These are phyloP conservation scores for Crotalus helleri DNA, from an alignment of 2,113 vertebrate genomes.

Conservation along the genomic window DNA sequence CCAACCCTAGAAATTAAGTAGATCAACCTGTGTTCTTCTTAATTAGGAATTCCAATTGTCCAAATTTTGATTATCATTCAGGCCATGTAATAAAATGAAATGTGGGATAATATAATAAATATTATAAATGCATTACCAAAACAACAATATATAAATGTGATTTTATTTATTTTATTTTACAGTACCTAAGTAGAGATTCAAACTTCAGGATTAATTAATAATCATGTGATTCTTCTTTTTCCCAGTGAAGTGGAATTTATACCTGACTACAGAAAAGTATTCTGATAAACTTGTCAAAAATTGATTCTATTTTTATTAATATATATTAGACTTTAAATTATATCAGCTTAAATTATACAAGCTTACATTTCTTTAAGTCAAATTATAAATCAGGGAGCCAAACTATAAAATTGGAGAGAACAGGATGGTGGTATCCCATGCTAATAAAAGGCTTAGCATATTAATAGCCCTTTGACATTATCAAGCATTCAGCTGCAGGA, in stretches of 20 bases:
- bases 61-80: background rate
- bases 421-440: slow-evolving; percentile 51
- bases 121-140: slow-evolving; percentile 1
- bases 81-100: background rate
- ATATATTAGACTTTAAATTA: background rate
- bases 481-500: slow-evolving; percentile 60
- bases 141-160: background rate
- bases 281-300: background rate
- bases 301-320: background rate
- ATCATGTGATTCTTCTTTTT: background rate
- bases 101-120: background rate
- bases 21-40: background rate
- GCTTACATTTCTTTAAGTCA: slow-evolving; percentile 38
- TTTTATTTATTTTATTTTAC: background rate
- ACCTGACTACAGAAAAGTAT: background rate
- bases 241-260: background rate
- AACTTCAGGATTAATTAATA: background rate
- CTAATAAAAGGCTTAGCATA: slow-evolving; percentile 60
- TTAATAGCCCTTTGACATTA: slow-evolving; percentile 60
- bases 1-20: background rate
- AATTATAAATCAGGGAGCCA: slow-evolving; percentile 25
- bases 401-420: slow-evolving; percentile 42
- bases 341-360: slow-evolving; percentile 37
- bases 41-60: background rate
- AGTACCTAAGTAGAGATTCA: background rate